Evolutionary conservation across 2,113 vertebrate species (phyloP), one percentile per base, ranked within the genome.

Genomic region (Glaucomys volans): DNA sequence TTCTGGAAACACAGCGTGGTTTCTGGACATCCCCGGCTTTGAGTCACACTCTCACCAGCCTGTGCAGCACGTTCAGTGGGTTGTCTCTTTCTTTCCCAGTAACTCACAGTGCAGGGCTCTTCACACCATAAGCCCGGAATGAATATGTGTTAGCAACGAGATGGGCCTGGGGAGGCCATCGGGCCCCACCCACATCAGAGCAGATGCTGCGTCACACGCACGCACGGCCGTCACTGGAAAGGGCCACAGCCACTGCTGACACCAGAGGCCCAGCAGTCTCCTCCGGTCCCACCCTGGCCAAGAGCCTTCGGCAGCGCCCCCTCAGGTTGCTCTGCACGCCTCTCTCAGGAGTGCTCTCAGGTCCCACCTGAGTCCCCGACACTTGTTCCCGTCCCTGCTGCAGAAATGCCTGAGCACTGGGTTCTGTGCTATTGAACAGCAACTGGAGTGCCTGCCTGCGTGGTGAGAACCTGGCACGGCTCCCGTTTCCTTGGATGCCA

Each of bases 1-100:
- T 69, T 54, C 14, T 24, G 42, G 44, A 26, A 18, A 20, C 87
- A 37, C 7, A 79, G 66, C 52, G 24, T 4, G 24, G 14, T 2
- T 40, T 47, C 84, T 12, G 4, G 16, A 17, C 13, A 67, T 18
- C 30, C 11, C 40, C 5, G 4, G 32, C 28, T 50, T 30, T 3
- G 1, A 5, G 54, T 14, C 18, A 18, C 1, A 1, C 7, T 3
- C 18, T 37, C 26, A 62, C 35, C 59, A 62, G 7, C 1, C 32
- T 32, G 10, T 9, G 16, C 37, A 69, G 28, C 44, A 8, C 0
- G 0, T 2, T 52, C 75, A 77, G 18, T 17, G 20, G 35, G 42
- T 9, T 22, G 3, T 24, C 77, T 40, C 86, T 88, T 28, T 50
- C 2, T 50, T 7, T 75, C 42, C 22, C 7, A 47, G 8, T 28